Conservation (phyloP, 2,113 vertebrate genomes). For the Pomatostomus ruficeps region DNA sequence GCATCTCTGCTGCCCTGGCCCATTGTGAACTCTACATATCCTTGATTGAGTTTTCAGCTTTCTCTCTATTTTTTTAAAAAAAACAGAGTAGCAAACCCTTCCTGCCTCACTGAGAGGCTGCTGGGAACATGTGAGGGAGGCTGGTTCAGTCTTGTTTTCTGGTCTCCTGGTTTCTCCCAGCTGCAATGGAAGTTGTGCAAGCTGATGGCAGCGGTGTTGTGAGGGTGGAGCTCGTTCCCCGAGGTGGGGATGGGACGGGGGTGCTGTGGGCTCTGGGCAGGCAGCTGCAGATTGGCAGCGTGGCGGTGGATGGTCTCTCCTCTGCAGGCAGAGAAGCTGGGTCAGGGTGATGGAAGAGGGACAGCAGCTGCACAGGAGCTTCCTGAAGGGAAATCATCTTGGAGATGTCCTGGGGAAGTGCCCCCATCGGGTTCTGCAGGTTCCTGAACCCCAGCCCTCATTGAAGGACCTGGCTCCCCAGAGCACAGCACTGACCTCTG, state of each 20-base stretch:
- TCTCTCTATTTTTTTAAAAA: not conserved
- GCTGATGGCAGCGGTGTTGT: not conserved
- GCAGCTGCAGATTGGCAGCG: not conserved
- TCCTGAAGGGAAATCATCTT: not conserved
- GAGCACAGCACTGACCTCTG: not conserved
- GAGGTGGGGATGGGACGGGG: not conserved
- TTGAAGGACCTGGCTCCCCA: not conserved
- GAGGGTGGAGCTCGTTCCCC: not conserved
- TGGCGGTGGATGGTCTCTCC: accelerated
- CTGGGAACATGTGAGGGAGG: not conserved
- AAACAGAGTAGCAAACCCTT: not conserved
- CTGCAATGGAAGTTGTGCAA: not conserved
- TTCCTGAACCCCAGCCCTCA: not conserved
- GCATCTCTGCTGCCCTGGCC: not conserved
- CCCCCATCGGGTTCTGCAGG: not conserved
- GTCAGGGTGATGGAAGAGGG: not conserved
- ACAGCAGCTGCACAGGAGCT: accelerated
- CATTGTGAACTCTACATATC: accelerated
- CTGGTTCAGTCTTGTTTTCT: not conserved
- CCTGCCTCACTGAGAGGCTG: not conserved
- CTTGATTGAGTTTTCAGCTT: not conserved
- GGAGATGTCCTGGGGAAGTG: not conserved
- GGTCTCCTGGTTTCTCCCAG: not conserved
- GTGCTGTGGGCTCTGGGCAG: not conserved
- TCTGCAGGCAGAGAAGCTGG: not conserved